Conservation (phyloP, 2,797 vertebrate genomes). For the Phrynocephalus vlangalii region DNA sequence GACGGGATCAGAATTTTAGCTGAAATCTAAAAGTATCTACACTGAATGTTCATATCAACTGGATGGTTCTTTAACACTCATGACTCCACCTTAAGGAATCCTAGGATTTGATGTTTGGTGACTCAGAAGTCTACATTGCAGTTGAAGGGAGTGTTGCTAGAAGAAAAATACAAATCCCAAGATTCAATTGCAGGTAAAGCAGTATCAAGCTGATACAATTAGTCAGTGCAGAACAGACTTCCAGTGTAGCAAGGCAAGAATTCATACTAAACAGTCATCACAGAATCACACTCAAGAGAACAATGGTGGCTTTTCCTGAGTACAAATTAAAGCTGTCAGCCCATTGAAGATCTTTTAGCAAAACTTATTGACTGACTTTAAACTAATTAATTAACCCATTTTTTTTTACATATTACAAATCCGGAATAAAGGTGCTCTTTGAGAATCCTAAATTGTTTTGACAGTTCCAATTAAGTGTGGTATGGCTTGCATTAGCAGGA, state of each 20-base stretch:
- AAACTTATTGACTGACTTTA: slow-evolving; percentile 22
- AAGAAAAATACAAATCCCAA: not conserved
- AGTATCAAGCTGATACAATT: not conserved
- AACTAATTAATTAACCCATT: slow-evolving; percentile 14
- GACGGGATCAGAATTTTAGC: not conserved
- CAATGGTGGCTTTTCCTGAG: not conserved
- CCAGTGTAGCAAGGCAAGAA: not conserved
- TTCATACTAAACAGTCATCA: not conserved
- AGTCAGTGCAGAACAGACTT: not conserved
- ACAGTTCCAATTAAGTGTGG: slow-evolving; percentile 10
- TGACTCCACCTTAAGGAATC: not conserved
- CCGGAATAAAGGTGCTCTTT: not conserved
- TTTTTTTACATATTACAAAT: not conserved
- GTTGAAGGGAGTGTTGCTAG: not conserved
- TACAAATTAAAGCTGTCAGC: slow-evolving; percentile 10
- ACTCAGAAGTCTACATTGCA: not conserved
- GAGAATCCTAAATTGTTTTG: not conserved
- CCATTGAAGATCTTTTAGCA: slow-evolving; percentile 2
- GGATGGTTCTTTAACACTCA: not conserved
- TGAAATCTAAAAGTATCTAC: not conserved
- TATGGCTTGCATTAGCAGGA: slow-evolving; percentile 1
- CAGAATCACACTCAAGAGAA: slow-evolving; percentile 3
- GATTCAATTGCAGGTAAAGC: too few relatives aligned
- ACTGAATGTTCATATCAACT: not conserved
- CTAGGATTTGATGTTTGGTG: not conserved